Evolutionary conservation across 1,140 invertebrate species (phyloP).

Genomic region (Calliphora vicina): DNA sequence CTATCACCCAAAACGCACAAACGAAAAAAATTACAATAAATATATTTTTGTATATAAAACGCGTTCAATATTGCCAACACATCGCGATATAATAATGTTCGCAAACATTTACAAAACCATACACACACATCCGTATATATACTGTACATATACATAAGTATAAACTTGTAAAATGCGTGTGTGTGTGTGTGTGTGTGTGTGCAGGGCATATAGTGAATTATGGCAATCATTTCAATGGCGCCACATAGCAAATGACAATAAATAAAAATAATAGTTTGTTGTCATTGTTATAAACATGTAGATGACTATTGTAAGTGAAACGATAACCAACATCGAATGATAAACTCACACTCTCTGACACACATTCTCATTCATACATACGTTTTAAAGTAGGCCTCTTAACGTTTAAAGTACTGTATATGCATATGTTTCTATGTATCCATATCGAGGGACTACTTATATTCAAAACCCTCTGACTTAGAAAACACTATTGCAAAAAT

Average conservation of each 20-base stretch:
- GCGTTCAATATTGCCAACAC: not conserved
- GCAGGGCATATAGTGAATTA: constrained; percentile 3
- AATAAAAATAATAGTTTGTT: constrained; percentile 30
- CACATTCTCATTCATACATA: not conserved
- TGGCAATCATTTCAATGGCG: constrained; percentile 33
- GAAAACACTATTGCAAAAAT: too few species aligned
- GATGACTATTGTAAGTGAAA: constrained; percentile 10
- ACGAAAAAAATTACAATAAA: not conserved
- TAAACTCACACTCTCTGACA: not conserved
- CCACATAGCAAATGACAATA: constrained; percentile 31
- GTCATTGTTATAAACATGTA: constrained; percentile 26
- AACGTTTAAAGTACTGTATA: not conserved
- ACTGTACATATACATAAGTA: not conserved
- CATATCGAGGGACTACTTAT: too few species aligned
- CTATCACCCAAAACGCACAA: constrained; percentile 36
- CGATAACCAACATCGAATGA: not conserved
- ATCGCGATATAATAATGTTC: constrained; percentile 23
- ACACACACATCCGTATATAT: not conserved
- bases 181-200: not conserved
- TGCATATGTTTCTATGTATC: too few species aligned
- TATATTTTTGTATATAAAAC: not conserved
- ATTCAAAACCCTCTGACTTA: too few species aligned
- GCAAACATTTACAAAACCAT: constrained; percentile 9
- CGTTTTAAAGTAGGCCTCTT: not conserved
- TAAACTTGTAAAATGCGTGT: not conserved